Percentiles rank a stretch among this genome's conserved stretches.
Conservation (phyloP, 2,113 vertebrate species). For the Syngnathus typhle region DNA sequence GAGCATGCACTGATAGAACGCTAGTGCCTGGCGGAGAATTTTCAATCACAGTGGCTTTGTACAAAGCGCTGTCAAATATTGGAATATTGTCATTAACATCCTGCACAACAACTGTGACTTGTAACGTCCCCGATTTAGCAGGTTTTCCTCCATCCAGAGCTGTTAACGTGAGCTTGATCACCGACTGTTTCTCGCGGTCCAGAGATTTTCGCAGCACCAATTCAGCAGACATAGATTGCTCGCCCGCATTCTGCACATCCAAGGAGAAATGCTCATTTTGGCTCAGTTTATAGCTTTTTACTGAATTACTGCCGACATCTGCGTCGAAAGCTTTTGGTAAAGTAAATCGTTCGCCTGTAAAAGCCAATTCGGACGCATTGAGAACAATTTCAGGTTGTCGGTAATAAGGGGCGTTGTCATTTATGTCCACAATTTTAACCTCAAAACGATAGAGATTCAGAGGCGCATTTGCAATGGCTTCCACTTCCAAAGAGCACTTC, state of each 20-base stretch:
- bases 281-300: slow-evolving; percentile 66
- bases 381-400: slow-evolving; percentile 52
- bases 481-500: slow-evolving; percentile 71
- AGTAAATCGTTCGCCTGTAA: slow-evolving; percentile 54
- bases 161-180: slow-evolving; percentile 55
- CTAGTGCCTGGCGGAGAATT: slow-evolving; percentile 46
- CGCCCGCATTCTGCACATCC: slow-evolving; percentile 61
- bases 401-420: slow-evolving; percentile 77
- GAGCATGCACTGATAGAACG: slow-evolving; percentile 57
- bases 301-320: slow-evolving; percentile 56
- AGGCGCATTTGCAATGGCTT: slow-evolving; percentile 76
- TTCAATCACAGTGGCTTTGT: slow-evolving; percentile 64
- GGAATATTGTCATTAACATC: slow-evolving; percentile 72
- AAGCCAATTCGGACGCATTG: slow-evolving; percentile 62
- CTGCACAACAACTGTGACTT: slow-evolving; percentile 57
- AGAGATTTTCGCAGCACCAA: slow-evolving; percentile 65
- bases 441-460: slow-evolving; percentile 72
- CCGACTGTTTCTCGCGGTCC: slow-evolving; percentile 62
- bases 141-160: slow-evolving; percentile 71
- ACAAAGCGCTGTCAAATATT: slow-evolving; percentile 61
- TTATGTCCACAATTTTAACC: slow-evolving; percentile 75
- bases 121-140: slow-evolving; percentile 56
- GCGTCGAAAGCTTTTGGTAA: slow-evolving; percentile 54
- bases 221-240: slow-evolving; percentile 56
- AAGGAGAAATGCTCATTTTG: slow-evolving; percentile 66